Evolutionary conservation across 1,140 invertebrate species (phyloP).

Genomic region (Chironomus striatipennis): DNA sequence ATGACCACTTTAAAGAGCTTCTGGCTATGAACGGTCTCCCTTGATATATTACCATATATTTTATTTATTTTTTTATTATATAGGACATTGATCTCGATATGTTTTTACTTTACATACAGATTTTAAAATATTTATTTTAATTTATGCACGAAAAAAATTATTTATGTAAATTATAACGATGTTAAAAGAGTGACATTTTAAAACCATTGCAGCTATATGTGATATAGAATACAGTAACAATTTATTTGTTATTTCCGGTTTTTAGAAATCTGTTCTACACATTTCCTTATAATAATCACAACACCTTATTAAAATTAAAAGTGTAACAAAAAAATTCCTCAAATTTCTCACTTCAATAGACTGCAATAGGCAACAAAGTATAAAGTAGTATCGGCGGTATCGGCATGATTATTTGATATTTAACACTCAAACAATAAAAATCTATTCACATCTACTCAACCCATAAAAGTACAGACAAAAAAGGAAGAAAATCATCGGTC

Average conservation of each 20-base stretch:
- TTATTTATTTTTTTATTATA: no score
- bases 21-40: neutral
- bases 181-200: no score
- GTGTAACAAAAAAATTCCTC: neutral
- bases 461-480: neutral
- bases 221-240: no score
- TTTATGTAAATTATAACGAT: no score
- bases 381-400: neutral
- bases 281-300: neutral
- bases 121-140: no score
- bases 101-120: no score
- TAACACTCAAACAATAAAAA: neutral
- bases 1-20: neutral
- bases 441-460: slow-evolving; percentile 8
- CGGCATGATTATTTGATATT: slow-evolving; percentile 1
- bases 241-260: neutral
- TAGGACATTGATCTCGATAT: no score
- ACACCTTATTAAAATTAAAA: neutral
- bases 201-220: no score
- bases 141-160: no score
- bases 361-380: neutral
- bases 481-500: slow-evolving; percentile 1
- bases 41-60: no score
- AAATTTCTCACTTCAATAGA: slow-evolving; percentile 8
- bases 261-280: neutral